phyloP scores from a whole-genome alignment of 2,113 vertebrate genomes.

The Heptranchias perlo region DNA sequence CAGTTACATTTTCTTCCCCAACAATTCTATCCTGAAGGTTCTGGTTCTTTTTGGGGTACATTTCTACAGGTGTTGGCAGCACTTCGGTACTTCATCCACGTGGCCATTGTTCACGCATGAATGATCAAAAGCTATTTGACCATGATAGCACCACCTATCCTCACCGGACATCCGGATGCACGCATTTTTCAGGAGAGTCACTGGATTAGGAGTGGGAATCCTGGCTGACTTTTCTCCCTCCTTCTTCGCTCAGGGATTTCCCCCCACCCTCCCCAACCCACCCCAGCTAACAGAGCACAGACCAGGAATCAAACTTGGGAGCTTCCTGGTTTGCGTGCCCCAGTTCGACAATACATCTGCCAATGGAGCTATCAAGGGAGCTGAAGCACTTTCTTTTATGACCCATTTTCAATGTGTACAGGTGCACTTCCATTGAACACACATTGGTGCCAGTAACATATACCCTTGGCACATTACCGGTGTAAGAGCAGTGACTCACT shows the following conservation, averaged over 20 bases:
- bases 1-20: background rate
- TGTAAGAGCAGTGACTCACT: background rate
- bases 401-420: background rate
- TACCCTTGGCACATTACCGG: background rate
- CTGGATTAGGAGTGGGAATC: too few species aligned
- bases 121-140: background rate
- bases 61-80: too few species aligned
- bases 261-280: background rate
- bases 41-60: background rate
- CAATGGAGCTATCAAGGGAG: background rate
- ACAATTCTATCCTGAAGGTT: background rate
- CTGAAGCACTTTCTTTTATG: background rate
- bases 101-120: background rate
- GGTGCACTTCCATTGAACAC: background rate
- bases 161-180: background rate
- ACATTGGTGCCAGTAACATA: background rate
- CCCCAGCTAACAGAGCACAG: background rate
- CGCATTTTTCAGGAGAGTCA: background rate
- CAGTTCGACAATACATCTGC: background rate
- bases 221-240: background rate
- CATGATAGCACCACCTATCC: background rate
- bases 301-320: background rate
- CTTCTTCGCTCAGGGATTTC: background rate
- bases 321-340: background rate
- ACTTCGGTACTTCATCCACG: background rate